Base-by-base conservation (phyloP, 23 tunicate genomes). In the Phallusia fumigata region DNA sequence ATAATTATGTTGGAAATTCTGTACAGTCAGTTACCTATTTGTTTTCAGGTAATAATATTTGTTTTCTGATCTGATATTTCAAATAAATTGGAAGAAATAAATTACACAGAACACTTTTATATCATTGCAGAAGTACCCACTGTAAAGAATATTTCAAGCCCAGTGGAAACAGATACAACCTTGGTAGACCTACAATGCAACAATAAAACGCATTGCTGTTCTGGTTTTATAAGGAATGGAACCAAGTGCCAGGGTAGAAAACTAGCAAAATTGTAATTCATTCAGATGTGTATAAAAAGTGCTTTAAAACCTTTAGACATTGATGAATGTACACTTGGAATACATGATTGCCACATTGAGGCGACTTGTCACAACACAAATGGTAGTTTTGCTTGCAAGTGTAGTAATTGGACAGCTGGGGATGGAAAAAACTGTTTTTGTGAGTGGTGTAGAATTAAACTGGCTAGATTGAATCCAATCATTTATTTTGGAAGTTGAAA, bases 351-450 rank as follows among this genome's bases (percentile, higher is more conserved):
- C 69, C 69, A 58, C 16, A 58, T 58, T 58, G 69, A 58, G 13
- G 69, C 69, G 11, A 58, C 69, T 58, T 58, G 69, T 58, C 13
- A 21, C 26, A 58, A 58, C 69, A 58, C 69, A 6, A 58, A 58
- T 58, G 69, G 69, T 50, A 79, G 83, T 79, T 79, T 28, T 33
- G 31, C 83, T 18, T 79, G 83, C 52, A 28, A 32, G 51, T 79
- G 83, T 33, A 79, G 52, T 52, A 26, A 31, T 31, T 52, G 83
- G 36, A 40, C 32, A 15, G 30, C 73, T 52, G 83, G 83, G 12
- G 73, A 79, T 79, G 83, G 83, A 30, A 53, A 40, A 79, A 0
- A 21, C 10, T 85, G 83, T 40, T 19, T 51, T 33, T 85, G 82
- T 82, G 35, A 44, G 44, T n/a, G n/a, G n/a, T n/a, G n/a, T n/a